Conservation (phyloP, 92 coral and sea anemone genomes). For the Porites lobata region DNA sequence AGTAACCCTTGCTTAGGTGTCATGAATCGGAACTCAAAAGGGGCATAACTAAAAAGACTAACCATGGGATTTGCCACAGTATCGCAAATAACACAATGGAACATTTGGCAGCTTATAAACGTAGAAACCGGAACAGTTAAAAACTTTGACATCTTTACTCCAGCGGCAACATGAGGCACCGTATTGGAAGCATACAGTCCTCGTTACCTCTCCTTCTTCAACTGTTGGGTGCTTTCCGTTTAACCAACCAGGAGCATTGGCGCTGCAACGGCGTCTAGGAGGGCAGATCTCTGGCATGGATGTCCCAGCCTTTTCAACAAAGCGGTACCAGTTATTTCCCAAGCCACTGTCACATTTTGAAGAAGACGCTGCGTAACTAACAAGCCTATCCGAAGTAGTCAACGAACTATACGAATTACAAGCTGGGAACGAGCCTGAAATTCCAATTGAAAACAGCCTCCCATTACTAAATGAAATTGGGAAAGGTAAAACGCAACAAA, state of each 20-base stretch:
- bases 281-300: conserved; percentile 12
- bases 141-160: neutral
- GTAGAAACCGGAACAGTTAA: conserved; percentile 12
- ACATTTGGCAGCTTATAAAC: neutral
- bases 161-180: neutral
- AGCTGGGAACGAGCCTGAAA: neutral
- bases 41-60: neutral
- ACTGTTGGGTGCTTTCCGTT: conserved; percentile 32
- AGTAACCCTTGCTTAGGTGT: too few species aligned
- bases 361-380: neutral
- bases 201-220: neutral
- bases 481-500: too few species aligned
- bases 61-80: conserved; percentile 12
- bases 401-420: neutral
- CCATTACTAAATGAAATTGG: too few species aligned
- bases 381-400: neutral
- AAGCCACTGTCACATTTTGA: neutral
- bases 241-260: conserved; percentile 24
- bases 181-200: neutral
- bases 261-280: neutral
- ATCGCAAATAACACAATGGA: neutral
- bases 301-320: neutral
- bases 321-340: conserved; percentile 9
- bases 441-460: neutral
- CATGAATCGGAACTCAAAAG: too few species aligned